These are phyloP conservation scores for Acanthoscelides obtectus DNA, from an alignment of 2,888 invertebrate genomes.

Conservation along the genomic window DNA sequence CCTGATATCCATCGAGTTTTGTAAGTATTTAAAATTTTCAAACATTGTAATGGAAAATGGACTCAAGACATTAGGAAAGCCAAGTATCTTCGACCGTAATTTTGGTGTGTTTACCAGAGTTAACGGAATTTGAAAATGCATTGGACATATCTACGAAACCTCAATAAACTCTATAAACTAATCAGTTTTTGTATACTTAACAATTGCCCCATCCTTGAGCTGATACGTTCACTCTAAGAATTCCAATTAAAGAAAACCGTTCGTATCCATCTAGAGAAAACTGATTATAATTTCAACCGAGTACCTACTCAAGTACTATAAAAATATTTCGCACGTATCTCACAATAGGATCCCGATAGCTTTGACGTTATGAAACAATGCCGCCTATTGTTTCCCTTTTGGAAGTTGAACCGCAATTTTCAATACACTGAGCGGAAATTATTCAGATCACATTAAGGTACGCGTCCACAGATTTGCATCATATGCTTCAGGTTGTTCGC, in stretches of 20 bases:
- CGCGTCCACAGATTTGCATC: too few relatives aligned
- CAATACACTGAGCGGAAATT: background rate
- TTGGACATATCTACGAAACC: too few relatives aligned
- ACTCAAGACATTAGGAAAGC: too few relatives aligned
- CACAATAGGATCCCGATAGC: background rate
- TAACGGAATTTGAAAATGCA: too few relatives aligned
- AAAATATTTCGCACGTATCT: background rate
- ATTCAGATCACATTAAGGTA: background rate
- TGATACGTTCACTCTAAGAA: background rate
- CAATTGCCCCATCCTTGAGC: background rate
- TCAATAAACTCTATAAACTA: too few relatives aligned
- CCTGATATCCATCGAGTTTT: too few relatives aligned
- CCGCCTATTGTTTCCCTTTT: background rate
- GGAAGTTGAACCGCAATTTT: background rate
- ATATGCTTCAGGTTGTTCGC: too few relatives aligned
- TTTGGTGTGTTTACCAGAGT: too few relatives aligned
- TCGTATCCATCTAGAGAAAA: background rate
- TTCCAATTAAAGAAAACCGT: background rate
- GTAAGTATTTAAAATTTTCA: too few relatives aligned
- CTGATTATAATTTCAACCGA: background rate
- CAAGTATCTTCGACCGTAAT: too few relatives aligned
- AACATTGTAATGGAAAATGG: too few relatives aligned
- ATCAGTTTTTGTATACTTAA: too few relatives aligned
- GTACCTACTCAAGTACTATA: background rate
- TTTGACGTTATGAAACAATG: background rate